Conservation (phyloP, 1,140 invertebrate genomes). For the Dendrolimus punctatus region DNA sequence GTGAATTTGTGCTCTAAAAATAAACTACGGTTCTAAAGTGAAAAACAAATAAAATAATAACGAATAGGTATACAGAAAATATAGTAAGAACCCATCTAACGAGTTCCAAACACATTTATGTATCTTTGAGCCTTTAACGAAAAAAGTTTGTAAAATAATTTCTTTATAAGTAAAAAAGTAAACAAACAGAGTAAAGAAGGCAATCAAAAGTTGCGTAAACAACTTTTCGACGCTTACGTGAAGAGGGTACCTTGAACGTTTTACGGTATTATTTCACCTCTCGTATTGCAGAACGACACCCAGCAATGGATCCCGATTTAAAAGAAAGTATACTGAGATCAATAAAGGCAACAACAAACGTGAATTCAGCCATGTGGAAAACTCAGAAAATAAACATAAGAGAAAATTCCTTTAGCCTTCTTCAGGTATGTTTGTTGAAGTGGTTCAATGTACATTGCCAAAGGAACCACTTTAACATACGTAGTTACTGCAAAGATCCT, state of each 20-base stretch:
- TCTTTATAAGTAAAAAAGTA: slow-evolving; percentile 52
- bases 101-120: slow-evolving; percentile 48
- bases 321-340: no score
- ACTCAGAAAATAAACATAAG: no score
- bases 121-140: slow-evolving; percentile 49
- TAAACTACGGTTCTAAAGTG: background rate
- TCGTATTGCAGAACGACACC: background rate
- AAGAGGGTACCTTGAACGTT: slow-evolving; percentile 19
- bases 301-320: no score
- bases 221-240: slow-evolving; percentile 43
- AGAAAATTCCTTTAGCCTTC: no score
- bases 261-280: slow-evolving; percentile 13
- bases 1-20: no score
- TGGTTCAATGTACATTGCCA: no score
- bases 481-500: no score
- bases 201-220: slow-evolving; percentile 61
- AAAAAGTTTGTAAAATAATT: slow-evolving; percentile 58
- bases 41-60: slow-evolving; percentile 14
- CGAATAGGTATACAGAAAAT: slow-evolving; percentile 19
- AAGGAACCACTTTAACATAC: no score
- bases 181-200: slow-evolving; percentile 49
- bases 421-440: no score
- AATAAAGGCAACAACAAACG: no score
- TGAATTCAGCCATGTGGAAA: no score
- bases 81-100: slow-evolving; percentile 16